Base-by-base conservation (phyloP, 2,113 vertebrate species). In the Paramormyrops kingsleyae region DNA sequence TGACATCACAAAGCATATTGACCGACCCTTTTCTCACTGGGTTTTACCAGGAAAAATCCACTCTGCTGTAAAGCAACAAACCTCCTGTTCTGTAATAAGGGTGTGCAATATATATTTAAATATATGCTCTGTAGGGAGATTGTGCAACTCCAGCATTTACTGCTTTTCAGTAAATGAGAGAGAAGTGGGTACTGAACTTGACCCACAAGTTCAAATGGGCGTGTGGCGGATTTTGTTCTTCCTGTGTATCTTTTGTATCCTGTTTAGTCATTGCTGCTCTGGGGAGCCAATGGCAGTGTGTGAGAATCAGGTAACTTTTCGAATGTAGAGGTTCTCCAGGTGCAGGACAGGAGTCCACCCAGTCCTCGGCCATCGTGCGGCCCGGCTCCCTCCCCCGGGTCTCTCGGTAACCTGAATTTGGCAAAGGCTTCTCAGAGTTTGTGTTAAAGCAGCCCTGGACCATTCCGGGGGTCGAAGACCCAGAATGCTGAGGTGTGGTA, bases 81-180 rank as follows among this genome's bases (percentile, higher is more conserved):
- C 52, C 31, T 70, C 56, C 47, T 89, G 50, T 66, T 53, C 47
- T 90, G 66, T 74, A 90, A 31, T 53, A 39, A 42, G 49, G 27
- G 59, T 44, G 52, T 90, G 84, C 50, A 89, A 59, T 39, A 88
- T 52, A 47, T 83, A 83, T 83, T 42, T 70, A 83, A 83, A 83
- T 44, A 42, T 84, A 44, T 84, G 52, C 49, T 66, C 42, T 56
- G 62, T 24, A 47, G 6, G n/a, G 17, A 62, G 4, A 59, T 93
- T 92, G 91, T 80, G 80, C 89, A 93, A 93, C 89, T 66, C 10
- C 31, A 88, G 47, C 19, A 47, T 89, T 91, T 87, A 87, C 74
- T 66, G 59, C 80, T 91, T 91, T 92, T 92, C 89, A 91, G 93
- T 91, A 92, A 92, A 24, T 90, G 74, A 87, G 88, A 89, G 90